A percentile compares a stretch with the other conserved stretches of the same genome.
phyloP scores from a whole-genome alignment of 2,888 invertebrate genomes.

The Onthophagus sagittarius region DNA sequence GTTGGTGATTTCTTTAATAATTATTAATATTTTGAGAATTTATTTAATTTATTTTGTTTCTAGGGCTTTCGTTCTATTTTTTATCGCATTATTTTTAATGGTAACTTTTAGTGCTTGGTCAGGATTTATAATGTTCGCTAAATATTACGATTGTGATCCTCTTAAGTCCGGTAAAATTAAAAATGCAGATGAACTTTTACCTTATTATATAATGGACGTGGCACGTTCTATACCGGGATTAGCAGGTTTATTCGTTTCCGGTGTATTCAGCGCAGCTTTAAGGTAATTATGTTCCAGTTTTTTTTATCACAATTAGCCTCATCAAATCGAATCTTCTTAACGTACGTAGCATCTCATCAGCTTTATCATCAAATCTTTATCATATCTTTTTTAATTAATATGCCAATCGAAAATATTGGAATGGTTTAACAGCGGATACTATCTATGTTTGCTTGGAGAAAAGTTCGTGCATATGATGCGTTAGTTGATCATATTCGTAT shows the following conservation, averaged over 20 bases:
- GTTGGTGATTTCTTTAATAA: slow-evolving; percentile 30
- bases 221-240: slow-evolving; percentile 63
- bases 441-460: too few relatives aligned
- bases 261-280: slow-evolving; percentile 70
- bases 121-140: slow-evolving; percentile 60
- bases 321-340: too few relatives aligned
- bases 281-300: slow-evolving; percentile 44
- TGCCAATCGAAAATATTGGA: too few relatives aligned
- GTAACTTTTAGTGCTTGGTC: slow-evolving; percentile 56
- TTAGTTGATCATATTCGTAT: too few relatives aligned
- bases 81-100: slow-evolving; percentile 54
- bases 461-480: too few relatives aligned
- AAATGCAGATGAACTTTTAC: slow-evolving; percentile 57
- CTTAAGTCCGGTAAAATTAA: slow-evolving; percentile 55
- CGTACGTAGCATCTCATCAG: not conserved
- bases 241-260: slow-evolving; percentile 71
- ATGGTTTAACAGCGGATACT: too few relatives aligned
- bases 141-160: slow-evolving; percentile 65
- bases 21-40: not conserved
- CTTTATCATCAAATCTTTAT: not conserved
- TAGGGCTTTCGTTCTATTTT: slow-evolving; percentile 21
- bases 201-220: slow-evolving; percentile 69
- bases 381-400: not conserved
- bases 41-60: slow-evolving; percentile 4
- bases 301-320: not conserved